Percentiles rank a stretch among this genome's conserved stretches.
phyloP scores from a whole-genome alignment of 2,888 invertebrate genomes.

The Epinotia nisella region DNA sequence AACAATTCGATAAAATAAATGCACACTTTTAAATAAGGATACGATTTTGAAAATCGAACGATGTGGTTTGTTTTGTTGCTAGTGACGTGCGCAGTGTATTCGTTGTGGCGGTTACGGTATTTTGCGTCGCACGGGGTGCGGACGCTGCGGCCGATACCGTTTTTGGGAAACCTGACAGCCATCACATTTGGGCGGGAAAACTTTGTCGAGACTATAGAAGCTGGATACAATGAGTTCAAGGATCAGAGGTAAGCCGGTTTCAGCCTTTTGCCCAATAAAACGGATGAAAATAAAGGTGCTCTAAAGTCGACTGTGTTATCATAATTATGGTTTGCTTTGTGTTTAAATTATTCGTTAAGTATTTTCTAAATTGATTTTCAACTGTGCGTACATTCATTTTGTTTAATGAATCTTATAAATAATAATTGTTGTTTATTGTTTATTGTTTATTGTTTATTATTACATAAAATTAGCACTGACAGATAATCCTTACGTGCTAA shows the following conservation, averaged over 20 bases:
- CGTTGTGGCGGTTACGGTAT: conserved; percentile 59
- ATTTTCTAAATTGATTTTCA: too few relatives aligned
- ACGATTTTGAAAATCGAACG: conserved; percentile 1
- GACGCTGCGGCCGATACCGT: conserved; percentile 62
- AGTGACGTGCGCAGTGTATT: conserved; percentile 61
- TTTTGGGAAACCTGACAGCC: conserved; percentile 69
- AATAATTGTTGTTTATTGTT: too few relatives aligned
- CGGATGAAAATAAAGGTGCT: too few relatives aligned
- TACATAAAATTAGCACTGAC: too few relatives aligned
- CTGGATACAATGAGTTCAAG: conserved; percentile 65
- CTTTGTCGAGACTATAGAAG: conserved; percentile 66
- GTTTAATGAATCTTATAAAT: too few relatives aligned
- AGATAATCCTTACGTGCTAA: too few relatives aligned
- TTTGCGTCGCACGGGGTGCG: conserved; percentile 63
- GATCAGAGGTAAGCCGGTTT: conserved; percentile 60
- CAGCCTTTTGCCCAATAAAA: too few relatives aligned
- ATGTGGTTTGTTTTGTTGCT: conserved; percentile 57
- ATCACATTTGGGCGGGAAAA: conserved; percentile 66
- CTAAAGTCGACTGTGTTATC: too few relatives aligned
- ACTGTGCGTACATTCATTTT: too few relatives aligned
- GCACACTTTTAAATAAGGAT: neutral
- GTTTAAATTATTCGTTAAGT: too few relatives aligned
- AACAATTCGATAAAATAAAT: neutral
- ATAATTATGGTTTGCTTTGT: too few relatives aligned
- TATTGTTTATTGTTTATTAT: too few relatives aligned